phyloP scores from a whole-genome alignment of 2,888 invertebrate species.

The Hydroisotoma schaefferi region DNA sequence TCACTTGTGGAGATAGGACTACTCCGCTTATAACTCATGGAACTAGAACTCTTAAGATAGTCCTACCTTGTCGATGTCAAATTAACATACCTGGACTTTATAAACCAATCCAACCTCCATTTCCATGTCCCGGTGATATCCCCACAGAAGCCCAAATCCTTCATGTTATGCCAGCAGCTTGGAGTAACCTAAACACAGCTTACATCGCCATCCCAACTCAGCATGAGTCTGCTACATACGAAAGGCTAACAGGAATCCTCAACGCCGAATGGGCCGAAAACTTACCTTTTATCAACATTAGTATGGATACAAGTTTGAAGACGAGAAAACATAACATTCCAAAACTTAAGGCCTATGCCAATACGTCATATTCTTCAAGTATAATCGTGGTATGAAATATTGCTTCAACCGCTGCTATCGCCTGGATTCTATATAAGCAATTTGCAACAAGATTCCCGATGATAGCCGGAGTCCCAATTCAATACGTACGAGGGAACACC shows the following conservation, averaged over 20 bases:
- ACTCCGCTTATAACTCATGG: neutral
- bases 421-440: too few species aligned
- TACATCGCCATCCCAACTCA: slow-evolving; percentile 9
- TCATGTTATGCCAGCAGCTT: slow-evolving; percentile 10
- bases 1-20: neutral
- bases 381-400: too few species aligned
- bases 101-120: slow-evolving; percentile 8
- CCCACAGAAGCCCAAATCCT: neutral
- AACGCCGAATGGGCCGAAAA: slow-evolving; percentile 12
- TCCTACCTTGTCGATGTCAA: slow-evolving; percentile 1
- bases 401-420: too few species aligned
- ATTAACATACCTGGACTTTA: neutral
- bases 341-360: slow-evolving; percentile 1
- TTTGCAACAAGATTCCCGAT: too few species aligned
- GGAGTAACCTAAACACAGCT: neutral
- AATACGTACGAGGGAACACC: neutral
- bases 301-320: slow-evolving; percentile 1
- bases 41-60: slow-evolving; percentile 1
- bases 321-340: slow-evolving; percentile 1
- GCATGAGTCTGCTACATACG: slow-evolving; percentile 4
- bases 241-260: slow-evolving; percentile 10
- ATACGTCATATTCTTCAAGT: too few species aligned
- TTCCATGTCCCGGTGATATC: slow-evolving; percentile 12
- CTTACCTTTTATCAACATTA: neutral
- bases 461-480: neutral